A percentile compares a stretch with the other conserved stretches of the same genome.
Conservation (phyloP, 2,888 invertebrate genomes). For the Himalopsyche japonica region DNA sequence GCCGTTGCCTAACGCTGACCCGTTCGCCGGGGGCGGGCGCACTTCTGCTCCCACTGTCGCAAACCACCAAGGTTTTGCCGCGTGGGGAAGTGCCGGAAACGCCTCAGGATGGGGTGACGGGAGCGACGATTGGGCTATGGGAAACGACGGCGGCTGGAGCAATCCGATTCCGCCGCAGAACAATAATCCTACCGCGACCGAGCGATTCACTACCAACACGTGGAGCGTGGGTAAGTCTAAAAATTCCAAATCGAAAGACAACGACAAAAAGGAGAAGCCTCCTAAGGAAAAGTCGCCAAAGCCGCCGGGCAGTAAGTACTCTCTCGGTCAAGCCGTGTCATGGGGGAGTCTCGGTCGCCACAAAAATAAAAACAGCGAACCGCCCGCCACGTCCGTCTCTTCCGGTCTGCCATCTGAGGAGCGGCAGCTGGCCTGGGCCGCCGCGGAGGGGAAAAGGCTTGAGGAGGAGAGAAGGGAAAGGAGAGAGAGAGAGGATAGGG, state of each 20-base stretch:
- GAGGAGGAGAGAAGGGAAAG: slow-evolving; percentile 65
- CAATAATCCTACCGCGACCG: slow-evolving; percentile 4
- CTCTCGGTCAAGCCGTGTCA: slow-evolving; percentile 51
- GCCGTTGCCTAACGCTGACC: slow-evolving; percentile 44
- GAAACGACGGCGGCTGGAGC: slow-evolving; percentile 18
- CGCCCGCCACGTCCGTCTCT: slow-evolving; percentile 41
- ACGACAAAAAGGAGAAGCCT: slow-evolving; percentile 42
- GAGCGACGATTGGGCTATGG: slow-evolving; percentile 18
- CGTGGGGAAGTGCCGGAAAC: slow-evolving; percentile 56
- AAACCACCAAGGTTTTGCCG: slow-evolving; percentile 52
- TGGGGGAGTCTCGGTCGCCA: slow-evolving; percentile 57
- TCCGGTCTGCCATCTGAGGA: slow-evolving; percentile 59
- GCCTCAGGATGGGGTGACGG: slow-evolving; percentile 44
- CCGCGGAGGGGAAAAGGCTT: slow-evolving; percentile 66
- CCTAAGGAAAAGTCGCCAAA: slow-evolving; percentile 56
- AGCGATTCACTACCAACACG: background rate
- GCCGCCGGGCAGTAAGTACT: slow-evolving; percentile 54
- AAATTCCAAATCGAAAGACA: slow-evolving; percentile 34
- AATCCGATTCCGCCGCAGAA: slow-evolving; percentile 8
- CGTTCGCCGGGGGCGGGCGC: slow-evolving; percentile 49
- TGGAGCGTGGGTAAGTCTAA: slow-evolving; percentile 20
- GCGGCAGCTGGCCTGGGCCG: slow-evolving; percentile 75
- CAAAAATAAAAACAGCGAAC: slow-evolving; percentile 44
- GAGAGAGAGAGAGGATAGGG: slow-evolving; percentile 69
- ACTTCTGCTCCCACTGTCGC: slow-evolving; percentile 53